Evolutionary conservation across 2,797 vertebrate species (phyloP), one percentile per base, ranked within the genome.

Genomic region (Pseudochaenichthys georgianus): DNA sequence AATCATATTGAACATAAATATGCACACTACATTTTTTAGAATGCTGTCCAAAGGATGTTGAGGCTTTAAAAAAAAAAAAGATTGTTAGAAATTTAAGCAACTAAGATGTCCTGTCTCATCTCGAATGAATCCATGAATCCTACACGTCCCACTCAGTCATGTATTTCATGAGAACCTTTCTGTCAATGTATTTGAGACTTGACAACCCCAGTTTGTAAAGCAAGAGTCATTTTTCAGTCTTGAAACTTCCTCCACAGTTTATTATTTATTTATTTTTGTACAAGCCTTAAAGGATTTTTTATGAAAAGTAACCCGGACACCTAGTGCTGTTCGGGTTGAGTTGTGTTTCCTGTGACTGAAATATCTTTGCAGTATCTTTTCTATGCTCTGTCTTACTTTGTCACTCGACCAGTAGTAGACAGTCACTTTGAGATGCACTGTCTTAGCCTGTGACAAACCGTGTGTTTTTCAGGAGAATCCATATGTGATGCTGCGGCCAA

Each of bases 401-500:
- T 52, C 21, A 34, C 34, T 38, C 61, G 13, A 3, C 12, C 19
- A 9, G 41, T 60, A 15, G 23, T 21, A 31, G 10, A 15, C 28
- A 2, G 13, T 62, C 42, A 38, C 8, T 50, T 41, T 0, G 10
- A 15, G 31, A 42, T 51, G 11, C 50, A 64, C 46, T 45, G 13
- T 45, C 23, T 21, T 5, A 34, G 61, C 54, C 28, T 28, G 4
- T 5, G 15, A 28, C 19, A 64, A 57, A 52, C 34, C 3, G 51
- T 70, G 28, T 76, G 48, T 78, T 83, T 95, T 95, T 85, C 95
- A 99, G 98, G 98, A 99, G 95, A 99, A 99, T 93, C 98, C 98
- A 0, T 99, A 99, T 19, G 95, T 99, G 85, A 99, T 99, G 98
- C 95, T 99, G 89, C 97, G 97, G 87, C 93, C 91, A 74, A 98